Base-by-base conservation (phyloP, 2,888 invertebrate species). In the Aleiodes alternator region DNA sequence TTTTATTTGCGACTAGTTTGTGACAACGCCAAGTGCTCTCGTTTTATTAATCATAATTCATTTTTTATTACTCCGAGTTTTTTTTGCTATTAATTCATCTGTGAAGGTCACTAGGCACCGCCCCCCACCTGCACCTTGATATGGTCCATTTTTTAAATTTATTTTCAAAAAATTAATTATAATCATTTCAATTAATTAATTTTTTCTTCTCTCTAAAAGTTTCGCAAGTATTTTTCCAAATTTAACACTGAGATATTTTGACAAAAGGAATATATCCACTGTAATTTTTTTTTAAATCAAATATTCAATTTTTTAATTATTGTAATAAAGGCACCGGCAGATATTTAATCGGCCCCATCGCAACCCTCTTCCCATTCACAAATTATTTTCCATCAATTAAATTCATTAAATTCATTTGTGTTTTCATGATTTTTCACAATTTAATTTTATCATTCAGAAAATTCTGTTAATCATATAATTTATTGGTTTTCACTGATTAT, bases 321-420 rank as follows among this genome's bases (percentile, higher is more conserved):
- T 73, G 71, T 66, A 75, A 77, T 74, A 68, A 78, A 79, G 76
- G 79, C 79, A 77, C 72, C 78, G 72, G 72, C 73, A 78, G 73
- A 70, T 69, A 69, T 75, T 61, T 68, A 23, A 31, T 76, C 69
- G 71, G 61, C 75, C 50, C 69, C 66, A 50, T 57, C 72, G 57
- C 76, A 77, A 77, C 73, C 78, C 76, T 77, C 76, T 71, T 70
- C 72, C 73, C 69, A 76, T 72, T 29, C 23, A 51, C 76, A 74
- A 72, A 66, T 59, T 59, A 5, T 31, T 73, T 64, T 29, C 38
- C 57, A 57, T 23, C 3, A 43, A 43, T 23, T 3, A 43, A 43
- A 43, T 57, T 57, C 9, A 43, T 23, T 3, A 43, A 43, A 43
- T 57, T 57, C 9, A 53, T 12, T 56, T 23, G 71, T 53, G 23